Conservation (phyloP, 2,797 vertebrate genomes). For the Pseudotriccus pelzelni region DNA sequence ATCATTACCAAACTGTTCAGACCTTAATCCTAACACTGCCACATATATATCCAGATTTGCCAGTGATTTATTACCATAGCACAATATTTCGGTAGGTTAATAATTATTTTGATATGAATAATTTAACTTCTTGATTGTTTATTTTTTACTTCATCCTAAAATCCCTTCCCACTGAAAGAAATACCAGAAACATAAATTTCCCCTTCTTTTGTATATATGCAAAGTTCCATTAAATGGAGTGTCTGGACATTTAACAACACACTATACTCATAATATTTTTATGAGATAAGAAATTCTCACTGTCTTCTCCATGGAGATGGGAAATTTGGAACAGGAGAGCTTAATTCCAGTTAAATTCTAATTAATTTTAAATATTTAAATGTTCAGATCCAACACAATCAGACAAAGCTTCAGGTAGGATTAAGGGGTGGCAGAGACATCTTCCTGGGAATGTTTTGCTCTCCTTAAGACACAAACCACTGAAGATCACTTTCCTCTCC, state of each 20-base stretch:
- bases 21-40: background rate
- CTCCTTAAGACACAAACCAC: background rate
- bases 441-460: background rate
- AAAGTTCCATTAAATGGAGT: background rate
- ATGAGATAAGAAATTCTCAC: background rate
- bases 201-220: background rate
- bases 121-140: background rate
- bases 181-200: background rate
- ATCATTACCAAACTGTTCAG: background rate
- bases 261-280: background rate
- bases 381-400: background rate
- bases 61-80: background rate
- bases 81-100: background rate
- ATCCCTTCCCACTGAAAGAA: background rate
- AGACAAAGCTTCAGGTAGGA: background rate
- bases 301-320: background rate
- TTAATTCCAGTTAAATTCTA: background rate
- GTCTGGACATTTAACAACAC: background rate
- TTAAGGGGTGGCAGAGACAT: background rate
- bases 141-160: background rate
- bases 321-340: background rate
- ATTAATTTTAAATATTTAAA: background rate
- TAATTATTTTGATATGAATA: background rate
- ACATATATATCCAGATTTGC: background rate
- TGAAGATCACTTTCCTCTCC: background rate